Evolutionary conservation across 1,140 invertebrate species (phyloP).

Genomic region (Hylyphantes graminicola): DNA sequence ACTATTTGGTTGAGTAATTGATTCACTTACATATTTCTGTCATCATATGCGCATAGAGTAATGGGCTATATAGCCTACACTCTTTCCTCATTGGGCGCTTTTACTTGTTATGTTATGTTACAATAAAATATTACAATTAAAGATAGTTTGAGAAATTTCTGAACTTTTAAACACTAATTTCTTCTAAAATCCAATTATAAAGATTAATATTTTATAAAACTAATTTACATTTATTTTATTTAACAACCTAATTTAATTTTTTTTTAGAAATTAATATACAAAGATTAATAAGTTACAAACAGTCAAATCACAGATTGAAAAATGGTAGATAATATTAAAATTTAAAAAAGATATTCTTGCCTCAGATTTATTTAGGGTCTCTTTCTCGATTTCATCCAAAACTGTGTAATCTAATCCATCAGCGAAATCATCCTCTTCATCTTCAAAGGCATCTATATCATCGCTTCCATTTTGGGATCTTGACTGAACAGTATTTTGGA

Average conservation of each 20-base stretch:
- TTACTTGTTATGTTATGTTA: too few species aligned
- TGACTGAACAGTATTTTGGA: background rate
- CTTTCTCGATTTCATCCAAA: constrained; percentile 49
- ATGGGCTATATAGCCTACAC: too few species aligned
- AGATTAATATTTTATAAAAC: background rate
- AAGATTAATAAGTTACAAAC: too few species aligned
- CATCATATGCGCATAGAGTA: too few species aligned
- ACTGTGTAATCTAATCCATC: constrained; percentile 6
- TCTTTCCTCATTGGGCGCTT: too few species aligned
- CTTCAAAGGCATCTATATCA: constrained; percentile 64
- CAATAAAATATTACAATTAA: background rate
- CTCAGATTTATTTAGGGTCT: constrained; percentile 14
- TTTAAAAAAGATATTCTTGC: background rate
- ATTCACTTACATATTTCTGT: too few species aligned
- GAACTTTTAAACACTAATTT: background rate
- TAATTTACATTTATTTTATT: too few species aligned
- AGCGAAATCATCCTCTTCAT: constrained; percentile 49
- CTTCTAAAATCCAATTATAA: background rate
- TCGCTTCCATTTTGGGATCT: constrained; percentile 65
- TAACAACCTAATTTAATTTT: too few species aligned
- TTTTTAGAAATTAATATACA: too few species aligned
- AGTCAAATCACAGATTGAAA: too few species aligned
- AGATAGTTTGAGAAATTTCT: background rate
- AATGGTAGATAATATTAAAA: too few species aligned
- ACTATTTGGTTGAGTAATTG: too few species aligned